Evolutionary conservation across 92 coral and sea anemone species (phyloP), one percentile per base, ranked within the genome.

Genomic region (Plumapathes pennacea): DNA sequence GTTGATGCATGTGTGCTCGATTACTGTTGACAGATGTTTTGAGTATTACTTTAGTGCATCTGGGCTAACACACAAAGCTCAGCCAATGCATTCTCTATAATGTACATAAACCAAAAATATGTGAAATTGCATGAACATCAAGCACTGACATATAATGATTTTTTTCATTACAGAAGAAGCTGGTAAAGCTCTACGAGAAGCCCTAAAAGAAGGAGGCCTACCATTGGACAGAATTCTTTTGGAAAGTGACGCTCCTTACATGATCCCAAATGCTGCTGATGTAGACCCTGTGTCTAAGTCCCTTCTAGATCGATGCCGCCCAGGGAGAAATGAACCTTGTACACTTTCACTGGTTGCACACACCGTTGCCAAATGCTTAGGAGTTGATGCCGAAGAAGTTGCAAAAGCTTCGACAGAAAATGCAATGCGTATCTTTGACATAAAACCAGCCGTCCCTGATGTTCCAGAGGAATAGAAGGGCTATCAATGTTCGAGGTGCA

Each of bases 291-390:
- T 86, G 25, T 71, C 94, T 57, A 71, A 82, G 58, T 83, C 86
- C 28, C 85, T 92, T 22, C 61, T 92, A 4, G 60, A 77, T 38
- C 81, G 85, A 46, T 92, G 98, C 82, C 87, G 80, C 34, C 85
- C 89, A 31, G 96, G 96, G 13, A 78, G 98, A 8, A 92, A 92
- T 66, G 98, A 92, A 54, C 98, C 98, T n/a, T 92, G 98, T 67
- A 92, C 98, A n/a, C 78, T 92, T 21, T 89, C 89, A 0, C 77
- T 92, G 8, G 88, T 92, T 14, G 96, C 88, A 1, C 80, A 84
- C 46, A 84, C 96, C 12, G 85, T 92, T 6, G 98, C 98, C 13
- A 89, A 84, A 47, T 80, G 92, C 42, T 81, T 74, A 4, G 96
- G 90, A 4, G 54, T 81, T 13, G 90, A 88, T 14, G 91, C 88